These are phyloP conservation scores for Pseudopodoces humilis DNA, from an alignment of 2,113 vertebrate species.

Conservation along the genomic window DNA sequence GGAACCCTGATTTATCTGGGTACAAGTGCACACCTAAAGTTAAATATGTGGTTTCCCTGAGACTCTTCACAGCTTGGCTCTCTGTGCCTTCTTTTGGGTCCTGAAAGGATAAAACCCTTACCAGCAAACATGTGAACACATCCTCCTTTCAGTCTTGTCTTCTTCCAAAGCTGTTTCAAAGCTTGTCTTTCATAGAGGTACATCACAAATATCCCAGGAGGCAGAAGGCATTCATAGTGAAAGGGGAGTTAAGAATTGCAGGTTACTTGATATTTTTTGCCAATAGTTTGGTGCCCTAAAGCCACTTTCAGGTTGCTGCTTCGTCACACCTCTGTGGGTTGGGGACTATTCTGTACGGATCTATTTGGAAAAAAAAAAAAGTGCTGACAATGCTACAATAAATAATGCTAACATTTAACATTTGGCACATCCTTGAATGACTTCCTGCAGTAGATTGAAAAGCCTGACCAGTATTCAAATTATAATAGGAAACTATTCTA, in stretches of 20 bases:
- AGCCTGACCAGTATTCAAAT: not conserved
- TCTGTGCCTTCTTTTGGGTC: not conserved
- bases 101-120: not conserved
- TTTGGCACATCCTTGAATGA: not conserved
- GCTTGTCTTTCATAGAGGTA: not conserved
- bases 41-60: not conserved
- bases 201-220: not conserved
- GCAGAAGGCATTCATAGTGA: not conserved
- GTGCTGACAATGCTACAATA: not conserved
- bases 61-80: not conserved
- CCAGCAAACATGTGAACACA: not conserved
- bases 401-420: not conserved
- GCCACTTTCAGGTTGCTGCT: not conserved
- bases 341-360: not conserved
- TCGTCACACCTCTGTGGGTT: not conserved
- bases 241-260: not conserved
- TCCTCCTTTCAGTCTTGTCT: not conserved
- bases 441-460: not conserved
- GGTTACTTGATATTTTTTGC: not conserved
- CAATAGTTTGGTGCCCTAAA: not conserved
- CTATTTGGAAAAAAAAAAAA: not conserved
- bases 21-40: not conserved
- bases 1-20: not conserved
- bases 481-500: not conserved
- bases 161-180: not conserved